phyloP scores from a whole-genome alignment of 1,140 invertebrate species.

The Papilio machaon region DNA sequence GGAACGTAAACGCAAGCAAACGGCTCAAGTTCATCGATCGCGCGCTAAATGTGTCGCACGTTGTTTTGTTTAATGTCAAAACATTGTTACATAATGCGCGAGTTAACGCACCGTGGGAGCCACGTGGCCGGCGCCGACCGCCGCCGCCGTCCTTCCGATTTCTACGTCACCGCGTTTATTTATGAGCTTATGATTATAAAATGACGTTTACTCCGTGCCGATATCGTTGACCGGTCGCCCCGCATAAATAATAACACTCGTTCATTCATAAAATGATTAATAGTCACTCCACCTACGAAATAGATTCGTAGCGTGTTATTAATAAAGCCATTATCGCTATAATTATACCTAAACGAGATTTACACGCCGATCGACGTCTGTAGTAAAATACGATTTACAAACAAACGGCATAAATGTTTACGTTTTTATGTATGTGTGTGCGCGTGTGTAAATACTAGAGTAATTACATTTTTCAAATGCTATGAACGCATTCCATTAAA shows the following conservation, averaged over 20 bases:
- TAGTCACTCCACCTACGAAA: slow-evolving; percentile 74
- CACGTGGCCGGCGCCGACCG: slow-evolving; percentile 49
- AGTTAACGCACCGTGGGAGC: slow-evolving; percentile 63
- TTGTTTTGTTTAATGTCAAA: slow-evolving; percentile 76
- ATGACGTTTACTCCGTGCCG: slow-evolving; percentile 76
- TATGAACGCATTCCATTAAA: background rate
- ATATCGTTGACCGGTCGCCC: slow-evolving; percentile 76
- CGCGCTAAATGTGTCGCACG: slow-evolving; percentile 77
- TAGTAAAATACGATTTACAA: slow-evolving; percentile 73
- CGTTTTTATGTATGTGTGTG: slow-evolving; percentile 42
- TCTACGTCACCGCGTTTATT: slow-evolving; percentile 76
- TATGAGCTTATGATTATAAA: slow-evolving; percentile 81
- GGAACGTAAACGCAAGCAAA: slow-evolving; percentile 60
- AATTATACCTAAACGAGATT: slow-evolving; percentile 78
- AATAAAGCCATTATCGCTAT: slow-evolving; percentile 76
- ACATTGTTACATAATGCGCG: slow-evolving; percentile 77
- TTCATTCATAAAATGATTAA: slow-evolving; percentile 77
- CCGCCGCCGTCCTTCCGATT: slow-evolving; percentile 60
- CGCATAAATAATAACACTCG: slow-evolving; percentile 69
- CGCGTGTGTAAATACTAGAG: background rate
- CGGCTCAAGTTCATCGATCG: slow-evolving; percentile 81
- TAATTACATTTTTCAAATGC: slow-evolving; percentile 11
- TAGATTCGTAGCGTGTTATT: slow-evolving; percentile 76
- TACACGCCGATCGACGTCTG: slow-evolving; percentile 66
- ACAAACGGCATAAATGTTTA: slow-evolving; percentile 48